Conservation (phyloP, 2,797 vertebrate genomes). For the Falco concolor region DNA sequence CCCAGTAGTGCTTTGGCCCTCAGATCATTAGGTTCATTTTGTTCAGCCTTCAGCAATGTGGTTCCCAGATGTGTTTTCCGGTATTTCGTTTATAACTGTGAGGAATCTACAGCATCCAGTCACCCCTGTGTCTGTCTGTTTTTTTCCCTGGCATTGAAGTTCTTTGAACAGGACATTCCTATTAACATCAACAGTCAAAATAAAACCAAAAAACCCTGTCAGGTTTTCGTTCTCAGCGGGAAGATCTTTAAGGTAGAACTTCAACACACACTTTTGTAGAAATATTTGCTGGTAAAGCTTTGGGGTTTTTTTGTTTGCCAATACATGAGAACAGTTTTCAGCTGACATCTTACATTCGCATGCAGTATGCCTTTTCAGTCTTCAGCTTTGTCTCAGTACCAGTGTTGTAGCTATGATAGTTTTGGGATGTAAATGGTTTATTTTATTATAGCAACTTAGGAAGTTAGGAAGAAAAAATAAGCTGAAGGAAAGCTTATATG, state of each 20-base stretch:
- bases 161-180: constrained; percentile 48
- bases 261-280: neutral
- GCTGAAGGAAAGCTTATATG: neutral
- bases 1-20: neutral
- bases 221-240: constrained; percentile 30
- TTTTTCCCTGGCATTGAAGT: constrained; percentile 11
- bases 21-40: constrained; percentile 27
- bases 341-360: neutral
- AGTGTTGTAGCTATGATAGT: neutral
- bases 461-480: neutral
- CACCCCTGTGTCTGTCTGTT: neutral
- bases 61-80: constrained; percentile 63
- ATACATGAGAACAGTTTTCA: neutral
- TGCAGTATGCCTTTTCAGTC: neutral
- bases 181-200: constrained; percentile 34
- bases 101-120: constrained; percentile 55
- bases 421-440: neutral
- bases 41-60: constrained; percentile 52
- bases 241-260: constrained; percentile 13
- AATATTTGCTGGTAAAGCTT: neutral
- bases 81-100: constrained; percentile 50
- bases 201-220: neutral
- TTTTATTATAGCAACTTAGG: neutral
- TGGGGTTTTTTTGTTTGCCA: rapidly evolving
- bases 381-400: neutral